Evolutionary conservation across 2,113 vertebrate species (phyloP), one percentile per base, ranked within the genome.

Genomic region (Boleophthalmus pectinirostris): DNA sequence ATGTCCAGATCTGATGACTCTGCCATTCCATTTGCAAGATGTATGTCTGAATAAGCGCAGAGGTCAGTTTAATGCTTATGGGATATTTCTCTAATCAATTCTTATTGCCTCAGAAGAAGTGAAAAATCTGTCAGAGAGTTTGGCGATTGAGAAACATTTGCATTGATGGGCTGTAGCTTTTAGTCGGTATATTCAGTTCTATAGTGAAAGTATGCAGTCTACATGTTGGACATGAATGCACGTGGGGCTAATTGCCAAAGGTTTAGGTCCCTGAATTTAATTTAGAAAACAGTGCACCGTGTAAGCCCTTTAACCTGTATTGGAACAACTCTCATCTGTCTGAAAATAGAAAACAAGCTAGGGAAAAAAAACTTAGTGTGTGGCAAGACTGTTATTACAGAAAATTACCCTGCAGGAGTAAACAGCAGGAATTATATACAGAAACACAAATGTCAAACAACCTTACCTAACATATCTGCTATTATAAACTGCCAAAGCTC

Each of bases 361-460:
- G 38, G 23, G 70, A 75, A 57, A 74, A 78, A 64, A 54, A 9
- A 6, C n/a, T 38, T 69, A 69, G 63, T 29, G 21, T 73, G 53
- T 21, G 51, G 53, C 54, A 64, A 15, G 51, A 79, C 64, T 69
- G 71, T 73, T 70, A 76, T 10, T 43, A 54, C 53, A 69, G 20
- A 29, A 58, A 86, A 73, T 78, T 63, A 23, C 75, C 66, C 69
- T 29, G 5, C 57, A 16, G 75, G 29, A 77, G 72, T 14, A 12
- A 63, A 16, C 66, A 45, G 78, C 66, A 15, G 51, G 71, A 71
- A 29, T 70, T 74, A 79, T 74, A 77, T 24, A 69, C 66, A 24
- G 70, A 68, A 57, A 25, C 38, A 51, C 0, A 77, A 65, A 68
- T 66, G 81, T 86, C 80, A 74, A 74, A 81, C 70, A 75, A 70